A percentile compares a stretch with the other conserved stretches of the same genome.
These are phyloP conservation scores for Lycopodina hypogea DNA, from an alignment of 37 sponge, comb jelly and placozoan species.

Conservation along the genomic window DNA sequence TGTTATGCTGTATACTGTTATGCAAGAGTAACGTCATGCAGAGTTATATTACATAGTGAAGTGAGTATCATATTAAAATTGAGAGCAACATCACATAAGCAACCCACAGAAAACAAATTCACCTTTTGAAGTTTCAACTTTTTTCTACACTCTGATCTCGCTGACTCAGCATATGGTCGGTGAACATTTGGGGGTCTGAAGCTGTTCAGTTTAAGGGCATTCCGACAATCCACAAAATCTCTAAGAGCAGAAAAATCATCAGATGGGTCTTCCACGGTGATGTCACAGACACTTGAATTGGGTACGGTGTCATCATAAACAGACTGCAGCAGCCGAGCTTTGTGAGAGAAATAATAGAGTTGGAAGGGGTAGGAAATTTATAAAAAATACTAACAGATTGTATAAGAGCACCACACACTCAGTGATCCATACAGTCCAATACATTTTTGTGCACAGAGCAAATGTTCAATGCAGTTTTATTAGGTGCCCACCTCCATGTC, in stretches of 20 bases:
- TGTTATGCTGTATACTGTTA: no score
- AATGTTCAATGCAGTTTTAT: no score
- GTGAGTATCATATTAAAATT: no score
- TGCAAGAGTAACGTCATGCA: no score
- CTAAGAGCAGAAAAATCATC: slow-evolving; percentile 78
- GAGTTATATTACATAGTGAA: no score
- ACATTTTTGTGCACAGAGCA: no score
- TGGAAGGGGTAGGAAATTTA: not conserved
- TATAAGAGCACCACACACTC: no score
- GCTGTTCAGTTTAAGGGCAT: slow-evolving; percentile 56
- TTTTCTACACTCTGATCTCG: slow-evolving; percentile 44
- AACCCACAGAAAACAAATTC: not conserved
- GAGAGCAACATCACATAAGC: no score
- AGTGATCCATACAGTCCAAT: no score
- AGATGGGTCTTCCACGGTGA: slow-evolving; percentile 93
- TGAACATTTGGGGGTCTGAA: slow-evolving; percentile 65
- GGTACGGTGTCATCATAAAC: slow-evolving; percentile 61
- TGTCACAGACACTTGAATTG: slow-evolving; percentile 46
- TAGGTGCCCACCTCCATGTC: slow-evolving; percentile 72
- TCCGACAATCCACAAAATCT: slow-evolving; percentile 86
- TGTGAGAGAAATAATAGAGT: not conserved
- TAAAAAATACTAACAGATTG: not conserved
- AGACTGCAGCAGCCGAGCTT: slow-evolving; percentile 65
- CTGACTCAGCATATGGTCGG: slow-evolving; percentile 44
- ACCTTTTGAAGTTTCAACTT: slow-evolving; percentile 84